These are phyloP conservation scores for Uloborus diversus DNA, from an alignment of 1,140 invertebrate genomes.

Conservation along the genomic window DNA sequence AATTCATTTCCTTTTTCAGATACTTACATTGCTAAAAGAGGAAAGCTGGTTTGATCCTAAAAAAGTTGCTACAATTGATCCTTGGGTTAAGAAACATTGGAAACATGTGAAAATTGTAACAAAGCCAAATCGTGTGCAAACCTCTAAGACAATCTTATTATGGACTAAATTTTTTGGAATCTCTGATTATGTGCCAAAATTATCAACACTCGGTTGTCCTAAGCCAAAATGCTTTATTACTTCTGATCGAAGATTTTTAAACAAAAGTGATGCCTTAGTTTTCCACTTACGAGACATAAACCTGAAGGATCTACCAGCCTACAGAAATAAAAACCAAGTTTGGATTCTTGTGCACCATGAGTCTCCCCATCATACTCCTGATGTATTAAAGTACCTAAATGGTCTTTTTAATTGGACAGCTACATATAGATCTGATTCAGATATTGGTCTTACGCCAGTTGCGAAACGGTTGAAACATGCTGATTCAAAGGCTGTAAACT, in stretches of 20 bases:
- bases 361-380: conserved; percentile 58
- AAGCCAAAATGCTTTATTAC: conserved; percentile 54
- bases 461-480: conserved; percentile 22
- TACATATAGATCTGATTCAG: conserved; percentile 71
- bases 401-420: conserved; percentile 72
- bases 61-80: conserved; percentile 17
- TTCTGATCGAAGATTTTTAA: conserved; percentile 46
- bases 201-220: conserved; percentile 20
- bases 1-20: too few species aligned
- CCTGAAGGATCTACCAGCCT: conserved; percentile 61
- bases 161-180: conserved; percentile 57
- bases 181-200: conserved; percentile 41
- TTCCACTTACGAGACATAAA: conserved; percentile 60
- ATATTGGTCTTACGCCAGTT: conserved; percentile 64
- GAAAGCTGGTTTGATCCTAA: neutral
- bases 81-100: conserved; percentile 42
- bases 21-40: neutral
- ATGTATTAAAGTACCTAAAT: conserved; percentile 34
- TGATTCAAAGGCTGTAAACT: neutral
- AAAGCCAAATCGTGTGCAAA: neutral
- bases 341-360: conserved; percentile 61
- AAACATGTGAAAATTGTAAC: conserved; percentile 36
- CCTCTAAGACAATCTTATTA: conserved; percentile 35
- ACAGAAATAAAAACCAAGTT: conserved; percentile 60
- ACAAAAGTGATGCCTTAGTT: conserved; percentile 53